Conservation (phyloP, 1,140 invertebrate genomes). For the Babylonia areolata region DNA sequence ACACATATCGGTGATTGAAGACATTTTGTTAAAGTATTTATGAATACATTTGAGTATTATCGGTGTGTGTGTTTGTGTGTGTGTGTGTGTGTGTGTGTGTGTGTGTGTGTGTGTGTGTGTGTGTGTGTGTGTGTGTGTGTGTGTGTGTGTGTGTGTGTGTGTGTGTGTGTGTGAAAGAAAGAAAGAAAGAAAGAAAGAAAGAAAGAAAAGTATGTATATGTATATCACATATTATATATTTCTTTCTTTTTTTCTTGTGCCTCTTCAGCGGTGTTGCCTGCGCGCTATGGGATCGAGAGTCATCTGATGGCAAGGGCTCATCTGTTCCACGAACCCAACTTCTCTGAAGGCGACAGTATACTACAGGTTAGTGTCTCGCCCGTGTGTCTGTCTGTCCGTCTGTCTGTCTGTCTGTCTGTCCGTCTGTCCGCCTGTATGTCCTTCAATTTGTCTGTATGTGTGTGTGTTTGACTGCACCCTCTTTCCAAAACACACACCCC, state of each 20-base stretch:
- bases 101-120: too few species aligned
- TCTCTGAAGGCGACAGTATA: slow-evolving; percentile 74
- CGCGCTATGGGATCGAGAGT: slow-evolving; percentile 68
- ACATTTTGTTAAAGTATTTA: too few species aligned
- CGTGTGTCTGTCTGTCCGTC: background rate
- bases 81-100: too few species aligned
- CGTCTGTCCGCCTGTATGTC: background rate
- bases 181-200: background rate
- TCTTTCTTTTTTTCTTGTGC: too few species aligned
- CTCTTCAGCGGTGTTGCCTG: slow-evolving; percentile 69
- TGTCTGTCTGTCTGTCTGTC: slow-evolving; percentile 24
- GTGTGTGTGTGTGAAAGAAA: background rate
- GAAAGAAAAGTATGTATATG: background rate
- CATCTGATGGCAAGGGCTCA: slow-evolving; percentile 68
- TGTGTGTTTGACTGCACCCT: background rate
- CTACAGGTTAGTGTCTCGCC: slow-evolving; percentile 65
- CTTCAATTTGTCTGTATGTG: background rate
- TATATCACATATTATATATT: too few species aligned
- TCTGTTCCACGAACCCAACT: slow-evolving; percentile 71
- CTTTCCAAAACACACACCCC: background rate
- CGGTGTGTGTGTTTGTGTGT: too few species aligned
- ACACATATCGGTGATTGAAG: too few species aligned
- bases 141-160: background rate
- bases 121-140: background rate
- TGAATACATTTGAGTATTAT: too few species aligned